phyloP scores from a whole-genome alignment of 2,888 invertebrate species.

The Epinotia brunnichana region DNA sequence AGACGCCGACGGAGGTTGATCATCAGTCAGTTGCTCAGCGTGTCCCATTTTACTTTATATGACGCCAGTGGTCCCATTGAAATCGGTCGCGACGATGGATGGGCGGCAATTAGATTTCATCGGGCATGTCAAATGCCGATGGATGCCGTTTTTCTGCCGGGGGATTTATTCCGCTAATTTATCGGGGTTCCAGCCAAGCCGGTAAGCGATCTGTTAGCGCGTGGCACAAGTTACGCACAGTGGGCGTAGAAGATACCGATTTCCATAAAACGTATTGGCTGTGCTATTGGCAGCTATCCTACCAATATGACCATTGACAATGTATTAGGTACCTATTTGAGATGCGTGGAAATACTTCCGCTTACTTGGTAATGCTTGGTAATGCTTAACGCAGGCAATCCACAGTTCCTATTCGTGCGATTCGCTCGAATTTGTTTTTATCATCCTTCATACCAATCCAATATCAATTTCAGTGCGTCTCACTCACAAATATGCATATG shows the following conservation, averaged over 20 bases:
- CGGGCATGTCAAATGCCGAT: slow-evolving; percentile 6
- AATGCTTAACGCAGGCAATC: no score
- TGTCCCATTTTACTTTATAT: no score
- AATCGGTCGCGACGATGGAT: neutral
- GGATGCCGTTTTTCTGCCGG: slow-evolving; percentile 14
- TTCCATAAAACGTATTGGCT: neutral
- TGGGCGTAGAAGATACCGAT: neutral
- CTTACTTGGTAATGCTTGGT: no score
- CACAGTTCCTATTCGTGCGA: no score
- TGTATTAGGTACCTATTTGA: no score
- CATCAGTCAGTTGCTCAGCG: neutral
- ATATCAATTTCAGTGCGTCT: no score
- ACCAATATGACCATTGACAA: no score
- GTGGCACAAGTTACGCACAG: neutral
- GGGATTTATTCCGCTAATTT: slow-evolving; percentile 39
- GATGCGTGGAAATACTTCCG: neutral
- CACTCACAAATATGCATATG: no score
- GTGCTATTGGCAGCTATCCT: no score
- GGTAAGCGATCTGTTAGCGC: slow-evolving; percentile 7
- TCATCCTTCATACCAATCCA: no score
- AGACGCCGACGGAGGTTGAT: neutral
- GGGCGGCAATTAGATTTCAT: slow-evolving; percentile 11
- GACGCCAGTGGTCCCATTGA: neutral
- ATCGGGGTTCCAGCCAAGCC: slow-evolving; percentile 28
- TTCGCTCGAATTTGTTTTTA: no score